These are phyloP conservation scores for Oreohelix idahoensis DNA, from an alignment of 1,140 invertebrate genomes.

Conservation along the genomic window DNA sequence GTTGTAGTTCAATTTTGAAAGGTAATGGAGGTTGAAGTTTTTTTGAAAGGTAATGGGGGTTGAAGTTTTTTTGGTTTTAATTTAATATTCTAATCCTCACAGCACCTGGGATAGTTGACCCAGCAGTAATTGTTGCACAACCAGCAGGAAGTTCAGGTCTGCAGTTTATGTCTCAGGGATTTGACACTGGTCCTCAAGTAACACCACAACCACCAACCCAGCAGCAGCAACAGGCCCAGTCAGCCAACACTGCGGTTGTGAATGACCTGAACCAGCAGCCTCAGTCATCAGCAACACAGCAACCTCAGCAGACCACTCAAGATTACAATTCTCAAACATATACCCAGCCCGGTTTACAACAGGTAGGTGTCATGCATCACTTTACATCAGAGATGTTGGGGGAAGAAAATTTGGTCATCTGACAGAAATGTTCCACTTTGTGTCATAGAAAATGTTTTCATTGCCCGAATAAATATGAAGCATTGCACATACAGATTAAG, in stretches of 20 bases:
- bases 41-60: too few species aligned
- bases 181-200: conserved; percentile 6
- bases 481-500: too few species aligned
- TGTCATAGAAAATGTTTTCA: too few species aligned
- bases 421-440: too few species aligned
- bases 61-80: too few species aligned
- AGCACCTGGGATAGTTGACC: conserved; percentile 72
- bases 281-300: not conserved
- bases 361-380: not conserved
- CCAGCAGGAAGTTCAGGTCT: conserved; percentile 33
- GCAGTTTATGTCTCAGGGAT: conserved; percentile 37
- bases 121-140: conserved; percentile 72
- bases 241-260: conserved; percentile 10
- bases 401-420: too few species aligned
- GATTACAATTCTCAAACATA: conserved; percentile 20
- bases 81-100: conserved; percentile 25
- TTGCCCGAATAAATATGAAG: too few species aligned
- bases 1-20: too few species aligned
- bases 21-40: too few species aligned
- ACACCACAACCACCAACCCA: not conserved
- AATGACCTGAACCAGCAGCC: conserved; percentile 14
- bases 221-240: not conserved
- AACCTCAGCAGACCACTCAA: conserved; percentile 1
- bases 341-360: not conserved
- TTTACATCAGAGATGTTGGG: too few species aligned